phyloP scores from a whole-genome alignment of 64 coral and sea anemone genomes.

The Actinia tenebrosa region DNA sequence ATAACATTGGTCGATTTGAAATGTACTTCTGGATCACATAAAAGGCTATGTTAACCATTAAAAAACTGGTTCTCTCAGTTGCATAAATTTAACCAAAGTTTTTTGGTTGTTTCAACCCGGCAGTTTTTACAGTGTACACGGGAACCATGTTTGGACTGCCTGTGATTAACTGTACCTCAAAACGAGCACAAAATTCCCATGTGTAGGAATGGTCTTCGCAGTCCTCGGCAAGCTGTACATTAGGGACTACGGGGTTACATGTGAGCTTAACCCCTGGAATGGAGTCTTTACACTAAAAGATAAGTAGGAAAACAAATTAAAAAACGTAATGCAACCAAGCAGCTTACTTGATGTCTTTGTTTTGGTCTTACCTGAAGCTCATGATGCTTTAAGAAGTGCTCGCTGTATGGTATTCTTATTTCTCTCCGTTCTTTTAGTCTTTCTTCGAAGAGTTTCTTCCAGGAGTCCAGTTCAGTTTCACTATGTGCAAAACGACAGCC shows the following conservation, averaged over 20 bases:
- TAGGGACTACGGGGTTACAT: slow-evolving; percentile 8
- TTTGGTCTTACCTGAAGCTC: not conserved
- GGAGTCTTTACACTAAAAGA: not conserved
- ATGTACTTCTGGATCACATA: too few relatives aligned
- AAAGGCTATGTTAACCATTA: too few relatives aligned
- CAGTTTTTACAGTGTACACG: too few relatives aligned
- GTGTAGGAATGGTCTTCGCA: not conserved
- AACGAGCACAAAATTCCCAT: slow-evolving; percentile 33
- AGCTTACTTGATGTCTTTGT: not conserved
- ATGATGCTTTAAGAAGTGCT: not conserved
- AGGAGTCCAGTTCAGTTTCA: slow-evolving; percentile 19
- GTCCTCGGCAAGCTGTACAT: slow-evolving; percentile 33
- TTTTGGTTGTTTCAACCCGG: too few relatives aligned
- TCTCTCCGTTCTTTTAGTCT: too few relatives aligned
- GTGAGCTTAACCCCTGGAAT: slow-evolving; percentile 29
- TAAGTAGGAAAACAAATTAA: not conserved
- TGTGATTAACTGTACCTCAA: not conserved
- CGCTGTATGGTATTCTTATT: not conserved
- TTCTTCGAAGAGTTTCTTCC: slow-evolving; percentile 20
- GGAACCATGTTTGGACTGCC: too few relatives aligned
- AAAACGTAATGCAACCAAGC: too few relatives aligned
- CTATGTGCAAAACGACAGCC: slow-evolving; percentile 44
- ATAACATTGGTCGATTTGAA: too few relatives aligned
- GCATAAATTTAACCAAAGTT: too few relatives aligned
- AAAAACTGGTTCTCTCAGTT: too few relatives aligned